A percentile compares a stretch with the other conserved stretches of the same genome.
Evolutionary conservation across 1,140 invertebrate genomes (phyloP).

Genomic region (Chrysoperla carnea): DNA sequence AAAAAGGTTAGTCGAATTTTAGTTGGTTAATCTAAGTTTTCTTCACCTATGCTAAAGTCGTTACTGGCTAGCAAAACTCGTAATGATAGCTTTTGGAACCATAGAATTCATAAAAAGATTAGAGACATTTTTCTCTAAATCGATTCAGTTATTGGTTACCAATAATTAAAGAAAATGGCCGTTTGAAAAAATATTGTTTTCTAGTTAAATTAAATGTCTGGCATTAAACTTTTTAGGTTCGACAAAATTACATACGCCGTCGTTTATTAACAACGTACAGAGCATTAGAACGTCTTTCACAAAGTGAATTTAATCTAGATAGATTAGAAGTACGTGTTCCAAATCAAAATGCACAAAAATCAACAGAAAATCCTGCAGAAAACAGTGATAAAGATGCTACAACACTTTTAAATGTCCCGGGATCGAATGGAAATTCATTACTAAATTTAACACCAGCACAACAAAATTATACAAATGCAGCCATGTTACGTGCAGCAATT

Average conservation of each 20-base stretch:
- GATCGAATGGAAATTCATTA: slow-evolving; percentile 18
- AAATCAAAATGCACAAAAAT: slow-evolving; percentile 18
- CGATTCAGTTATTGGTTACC: too few relatives aligned
- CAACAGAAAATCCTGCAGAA: slow-evolving; percentile 10
- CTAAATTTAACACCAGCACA: slow-evolving; percentile 8
- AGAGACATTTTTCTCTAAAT: too few relatives aligned
- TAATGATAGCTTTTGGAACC: neutral
- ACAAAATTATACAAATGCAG: slow-evolving; percentile 14
- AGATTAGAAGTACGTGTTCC: slow-evolving; percentile 41
- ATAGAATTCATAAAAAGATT: neutral
- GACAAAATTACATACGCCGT: slow-evolving; percentile 54
- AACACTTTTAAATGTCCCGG: slow-evolving; percentile 30
- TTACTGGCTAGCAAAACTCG: neutral
- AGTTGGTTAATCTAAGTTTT: neutral
- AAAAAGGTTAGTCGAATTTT: slow-evolving; percentile 47
- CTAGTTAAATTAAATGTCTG: too few relatives aligned
- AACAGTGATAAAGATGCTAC: slow-evolving; percentile 10
- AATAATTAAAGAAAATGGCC: too few relatives aligned
- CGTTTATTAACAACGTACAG: slow-evolving; percentile 63
- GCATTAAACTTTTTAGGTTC: slow-evolving; percentile 28
- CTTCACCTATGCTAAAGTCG: neutral
- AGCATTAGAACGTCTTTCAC: slow-evolving; percentile 59
- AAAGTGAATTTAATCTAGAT: slow-evolving; percentile 67
- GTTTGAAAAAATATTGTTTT: too few relatives aligned
- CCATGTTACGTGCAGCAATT: slow-evolving; percentile 20